phyloP scores from a whole-genome alignment of 2,113 vertebrate species.

The Corvus cornix region DNA sequence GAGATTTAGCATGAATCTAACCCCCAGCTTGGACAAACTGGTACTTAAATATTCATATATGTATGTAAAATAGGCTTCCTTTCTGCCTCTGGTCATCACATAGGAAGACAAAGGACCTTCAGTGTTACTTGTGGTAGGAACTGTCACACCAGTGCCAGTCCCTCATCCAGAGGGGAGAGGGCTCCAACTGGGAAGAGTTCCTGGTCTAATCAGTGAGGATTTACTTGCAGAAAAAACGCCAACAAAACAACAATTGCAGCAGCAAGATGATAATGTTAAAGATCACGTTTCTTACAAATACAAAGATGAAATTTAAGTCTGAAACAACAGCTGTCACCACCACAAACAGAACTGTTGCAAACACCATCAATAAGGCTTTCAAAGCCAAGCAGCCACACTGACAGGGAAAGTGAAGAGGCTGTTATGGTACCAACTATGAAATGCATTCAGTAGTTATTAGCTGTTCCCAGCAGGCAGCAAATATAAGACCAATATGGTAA shows the following conservation, averaged over 20 bases:
- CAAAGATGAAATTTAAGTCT: slow-evolving; percentile 29
- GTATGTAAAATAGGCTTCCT: background rate
- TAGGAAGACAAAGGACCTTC: background rate
- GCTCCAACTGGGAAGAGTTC: background rate
- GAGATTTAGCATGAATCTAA: background rate
- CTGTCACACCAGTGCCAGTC: background rate
- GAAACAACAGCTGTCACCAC: slow-evolving; percentile 33
- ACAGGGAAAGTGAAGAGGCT: background rate
- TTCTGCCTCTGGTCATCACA: background rate
- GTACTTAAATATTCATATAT: background rate
- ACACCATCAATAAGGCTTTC: slow-evolving; percentile 40
- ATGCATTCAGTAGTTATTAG: slow-evolving; percentile 22
- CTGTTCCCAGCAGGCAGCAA: slow-evolving; percentile 42
- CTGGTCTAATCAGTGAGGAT: background rate
- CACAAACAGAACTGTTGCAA: slow-evolving; percentile 26
- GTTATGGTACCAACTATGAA: slow-evolving; percentile 13
- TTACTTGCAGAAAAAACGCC: background rate
- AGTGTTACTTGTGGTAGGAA: background rate
- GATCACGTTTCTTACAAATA: background rate
- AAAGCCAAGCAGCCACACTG: background rate
- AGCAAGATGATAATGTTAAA: background rate
- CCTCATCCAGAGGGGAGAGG: background rate
- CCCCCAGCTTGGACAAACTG: background rate
- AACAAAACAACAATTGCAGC: background rate
- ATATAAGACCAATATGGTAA: slow-evolving; percentile 21